Conservation (phyloP, 1,140 invertebrate species). For the Colletes latitarsis region DNA sequence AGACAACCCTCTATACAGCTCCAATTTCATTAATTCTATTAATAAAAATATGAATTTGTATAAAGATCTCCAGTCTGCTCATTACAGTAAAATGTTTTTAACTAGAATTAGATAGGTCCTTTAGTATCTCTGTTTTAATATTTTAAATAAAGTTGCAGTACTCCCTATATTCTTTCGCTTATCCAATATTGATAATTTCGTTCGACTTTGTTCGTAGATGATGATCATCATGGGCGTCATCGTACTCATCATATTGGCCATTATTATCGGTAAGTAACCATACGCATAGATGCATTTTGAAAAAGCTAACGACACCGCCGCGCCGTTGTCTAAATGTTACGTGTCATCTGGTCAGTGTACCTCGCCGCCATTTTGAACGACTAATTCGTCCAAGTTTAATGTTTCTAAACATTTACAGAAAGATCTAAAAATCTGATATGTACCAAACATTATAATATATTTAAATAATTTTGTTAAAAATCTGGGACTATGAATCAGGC, state of each 20-base stretch:
- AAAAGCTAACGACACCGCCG: slow-evolving; percentile 52
- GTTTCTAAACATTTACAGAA: neutral
- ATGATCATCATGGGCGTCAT: slow-evolving; percentile 96
- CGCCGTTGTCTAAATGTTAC: slow-evolving; percentile 70
- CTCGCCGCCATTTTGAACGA: slow-evolving; percentile 51
- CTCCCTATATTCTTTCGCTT: too few species aligned
- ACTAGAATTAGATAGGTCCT: too few species aligned
- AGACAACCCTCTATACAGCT: too few species aligned
- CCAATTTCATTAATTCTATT: too few species aligned
- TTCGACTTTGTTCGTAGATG: slow-evolving; percentile 84
- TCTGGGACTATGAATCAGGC: too few species aligned
- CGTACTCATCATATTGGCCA: slow-evolving; percentile 91
- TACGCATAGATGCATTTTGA: slow-evolving; percentile 21
- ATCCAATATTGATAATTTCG: neutral
- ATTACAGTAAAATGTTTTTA: too few species aligned
- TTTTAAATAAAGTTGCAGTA: too few species aligned
- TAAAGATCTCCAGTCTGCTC: too few species aligned
- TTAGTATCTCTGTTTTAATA: too few species aligned
- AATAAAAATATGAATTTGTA: too few species aligned
- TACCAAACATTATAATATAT: too few species aligned
- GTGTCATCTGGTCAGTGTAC: slow-evolving; percentile 63
- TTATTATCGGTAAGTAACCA: slow-evolving; percentile 92
- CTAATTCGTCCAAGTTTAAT: slow-evolving; percentile 39
- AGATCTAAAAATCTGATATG: neutral
- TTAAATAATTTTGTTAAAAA: too few species aligned